These are phyloP conservation scores for Syngnathus floridae DNA, from an alignment of 2,113 vertebrate genomes.

Conservation along the genomic window DNA sequence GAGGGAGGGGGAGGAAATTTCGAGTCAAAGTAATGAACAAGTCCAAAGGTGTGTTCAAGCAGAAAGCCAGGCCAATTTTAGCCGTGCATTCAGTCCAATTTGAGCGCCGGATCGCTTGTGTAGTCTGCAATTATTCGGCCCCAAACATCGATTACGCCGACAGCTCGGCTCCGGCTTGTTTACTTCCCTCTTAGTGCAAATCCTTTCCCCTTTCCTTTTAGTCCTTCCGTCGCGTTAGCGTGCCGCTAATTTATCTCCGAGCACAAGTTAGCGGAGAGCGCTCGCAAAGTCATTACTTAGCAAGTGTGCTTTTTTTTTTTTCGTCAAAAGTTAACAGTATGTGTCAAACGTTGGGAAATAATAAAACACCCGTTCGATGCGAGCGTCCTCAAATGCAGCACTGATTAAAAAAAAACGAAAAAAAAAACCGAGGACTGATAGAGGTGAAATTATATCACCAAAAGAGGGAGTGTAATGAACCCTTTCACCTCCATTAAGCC, in stretches of 20 bases:
- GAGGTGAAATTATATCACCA: conserved; percentile 36
- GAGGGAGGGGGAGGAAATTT: neutral
- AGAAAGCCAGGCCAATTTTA: conserved; percentile 9
- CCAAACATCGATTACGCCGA: conserved; percentile 10
- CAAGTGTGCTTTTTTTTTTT: neutral
- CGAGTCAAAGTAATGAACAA: neutral
- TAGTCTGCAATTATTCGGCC: conserved; percentile 8
- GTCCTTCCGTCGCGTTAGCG: neutral
- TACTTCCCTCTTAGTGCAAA: conserved; percentile 2
- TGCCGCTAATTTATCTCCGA: conserved; percentile 4
- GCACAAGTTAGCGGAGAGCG: neutral
- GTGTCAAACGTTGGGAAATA: conserved; percentile 15
- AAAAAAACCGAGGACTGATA: conserved; percentile 15
- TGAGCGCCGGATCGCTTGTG: conserved; percentile 2
- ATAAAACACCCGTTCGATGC: neutral
- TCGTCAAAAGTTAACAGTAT: conserved; percentile 3
- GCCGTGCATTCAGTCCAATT: conserved; percentile 10
- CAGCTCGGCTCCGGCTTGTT: conserved; percentile 6
- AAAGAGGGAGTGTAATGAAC: conserved; percentile 48
- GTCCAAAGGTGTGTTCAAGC: conserved; percentile 7
- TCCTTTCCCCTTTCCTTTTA: neutral
- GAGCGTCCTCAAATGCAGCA: neutral
- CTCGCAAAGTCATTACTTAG: neutral
- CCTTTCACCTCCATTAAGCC: conserved; percentile 56
- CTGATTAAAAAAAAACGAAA: conserved; percentile 6